phyloP scores from a whole-genome alignment of 2,113 vertebrate species.

The Mormoops blainvillei region DNA sequence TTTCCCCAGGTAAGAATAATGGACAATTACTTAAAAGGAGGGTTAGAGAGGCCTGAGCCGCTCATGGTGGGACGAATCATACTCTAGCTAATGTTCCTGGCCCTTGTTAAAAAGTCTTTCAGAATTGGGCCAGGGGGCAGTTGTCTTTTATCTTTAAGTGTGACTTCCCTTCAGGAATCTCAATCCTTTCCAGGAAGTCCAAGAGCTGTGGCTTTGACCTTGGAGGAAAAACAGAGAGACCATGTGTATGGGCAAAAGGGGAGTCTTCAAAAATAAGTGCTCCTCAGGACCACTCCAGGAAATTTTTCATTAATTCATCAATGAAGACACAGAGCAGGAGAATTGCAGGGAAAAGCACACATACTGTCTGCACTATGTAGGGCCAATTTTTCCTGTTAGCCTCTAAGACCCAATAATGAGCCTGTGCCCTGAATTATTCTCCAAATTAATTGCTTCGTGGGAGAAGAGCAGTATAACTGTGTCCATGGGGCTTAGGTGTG shows the following conservation, averaged over 20 bases:
- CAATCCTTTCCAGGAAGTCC: background rate
- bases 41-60: background rate
- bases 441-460: background rate
- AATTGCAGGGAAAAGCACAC: constrained; percentile 40
- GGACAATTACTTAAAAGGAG: background rate
- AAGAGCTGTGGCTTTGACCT: background rate
- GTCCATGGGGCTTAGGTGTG: too few species aligned
- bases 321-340: constrained; percentile 28
- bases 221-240: background rate
- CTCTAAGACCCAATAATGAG: constrained; percentile 41
- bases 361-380: constrained; percentile 24
- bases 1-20: background rate
- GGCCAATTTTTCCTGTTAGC: constrained; percentile 40
- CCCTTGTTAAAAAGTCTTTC: background rate
- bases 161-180: background rate
- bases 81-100: background rate
- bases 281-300: constrained; percentile 15
- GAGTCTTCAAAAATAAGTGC: constrained; percentile 33
- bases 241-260: background rate
- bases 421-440: constrained; percentile 40
- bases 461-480: background rate
- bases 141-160: background rate
- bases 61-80: background rate
- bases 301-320: constrained; percentile 39
- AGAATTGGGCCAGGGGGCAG: background rate